These are phyloP conservation scores for Drosophila peninsularis DNA, from an alignment of 2,888 invertebrate genomes.

Conservation along the genomic window DNA sequence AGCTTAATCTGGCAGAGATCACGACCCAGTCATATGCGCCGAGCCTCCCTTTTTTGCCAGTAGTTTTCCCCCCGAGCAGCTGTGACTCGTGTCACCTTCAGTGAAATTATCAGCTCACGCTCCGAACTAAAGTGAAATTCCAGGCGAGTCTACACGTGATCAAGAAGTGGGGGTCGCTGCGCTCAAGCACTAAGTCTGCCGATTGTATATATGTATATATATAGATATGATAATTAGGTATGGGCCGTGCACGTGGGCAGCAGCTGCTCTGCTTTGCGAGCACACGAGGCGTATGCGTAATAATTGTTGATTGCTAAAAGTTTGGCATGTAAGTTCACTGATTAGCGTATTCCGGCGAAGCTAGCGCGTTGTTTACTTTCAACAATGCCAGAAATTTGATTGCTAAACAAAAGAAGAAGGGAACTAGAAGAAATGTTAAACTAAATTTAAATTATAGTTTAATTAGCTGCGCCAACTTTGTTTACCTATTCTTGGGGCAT, in stretches of 20 bases:
- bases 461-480: not conserved
- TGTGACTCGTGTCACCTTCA: conserved; percentile 14
- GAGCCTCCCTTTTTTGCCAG: conserved; percentile 34
- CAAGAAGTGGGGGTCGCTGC: conserved; percentile 6
- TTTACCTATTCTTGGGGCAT: not conserved
- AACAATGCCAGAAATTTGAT: not conserved
- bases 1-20: conserved; percentile 12
- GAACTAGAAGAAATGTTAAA: not conserved
- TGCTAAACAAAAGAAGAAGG: not conserved
- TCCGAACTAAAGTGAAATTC: not conserved
- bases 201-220: conserved; percentile 16
- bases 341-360: conserved; percentile 28
- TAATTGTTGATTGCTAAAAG: conserved; percentile 7
- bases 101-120: conserved; percentile 32
- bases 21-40: conserved; percentile 12
- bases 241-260: conserved; percentile 53
- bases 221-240: conserved; percentile 14
- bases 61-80: conserved; percentile 19
- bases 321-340: conserved; percentile 8
- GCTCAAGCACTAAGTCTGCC: conserved; percentile 5
- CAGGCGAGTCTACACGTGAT: conserved; percentile 36
- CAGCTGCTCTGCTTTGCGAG: conserved; percentile 27
- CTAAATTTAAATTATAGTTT: not conserved
- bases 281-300: conserved; percentile 23
- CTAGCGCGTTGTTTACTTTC: not conserved